Evolutionary conservation across 1,140 invertebrate genomes (phyloP), one percentile per base, ranked within the genome.

Genomic region (Glomeris maerens): DNA sequence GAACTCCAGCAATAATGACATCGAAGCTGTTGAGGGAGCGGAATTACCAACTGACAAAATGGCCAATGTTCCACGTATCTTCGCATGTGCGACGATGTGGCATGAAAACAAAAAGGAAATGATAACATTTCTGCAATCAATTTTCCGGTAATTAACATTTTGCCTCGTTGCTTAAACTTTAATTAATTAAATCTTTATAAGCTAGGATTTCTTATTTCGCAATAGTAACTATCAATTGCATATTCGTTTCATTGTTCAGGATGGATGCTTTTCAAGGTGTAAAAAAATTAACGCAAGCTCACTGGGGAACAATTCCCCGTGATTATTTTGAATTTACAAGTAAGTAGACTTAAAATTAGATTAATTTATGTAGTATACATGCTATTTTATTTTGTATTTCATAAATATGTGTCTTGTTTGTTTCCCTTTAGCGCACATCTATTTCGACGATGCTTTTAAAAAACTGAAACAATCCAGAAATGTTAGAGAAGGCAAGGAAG

Each of bases 311-410:
- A 39, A 80, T 91, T 10, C 90, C 96, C 73, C 89, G 89, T 0
- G 91, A 96, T 71, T 98, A 96, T 63, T 97, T 97, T 61, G 91
- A 96, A 75, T 95, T 93, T 62, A 91, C 96, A 77, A 94, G 91
- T 87, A 70, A 78, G 78, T 71, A 74, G 73, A 72, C 4, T 73
- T 77, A n/a, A n/a, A n/a, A n/a, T 52, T 77, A 76, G 53, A 77
- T 76, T 53, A 72, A 77, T 58, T 75, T 75, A 51, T 74, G 66
- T 63, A 69, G n/a, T n/a, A n/a, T n/a, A n/a, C n/a, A n/a, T n/a
- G n/a, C n/a, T n/a, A n/a, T n/a, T n/a, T n/a, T n/a, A n/a, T n/a
- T n/a, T n/a, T n/a, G n/a, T n/a, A n/a, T n/a, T n/a, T n/a, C n/a
- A n/a, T n/a, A n/a, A n/a, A n/a, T n/a, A n/a, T n/a, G 68, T 70